Base-by-base conservation (phyloP, 2,888 invertebrate species). In the Ectobius pallidus region DNA sequence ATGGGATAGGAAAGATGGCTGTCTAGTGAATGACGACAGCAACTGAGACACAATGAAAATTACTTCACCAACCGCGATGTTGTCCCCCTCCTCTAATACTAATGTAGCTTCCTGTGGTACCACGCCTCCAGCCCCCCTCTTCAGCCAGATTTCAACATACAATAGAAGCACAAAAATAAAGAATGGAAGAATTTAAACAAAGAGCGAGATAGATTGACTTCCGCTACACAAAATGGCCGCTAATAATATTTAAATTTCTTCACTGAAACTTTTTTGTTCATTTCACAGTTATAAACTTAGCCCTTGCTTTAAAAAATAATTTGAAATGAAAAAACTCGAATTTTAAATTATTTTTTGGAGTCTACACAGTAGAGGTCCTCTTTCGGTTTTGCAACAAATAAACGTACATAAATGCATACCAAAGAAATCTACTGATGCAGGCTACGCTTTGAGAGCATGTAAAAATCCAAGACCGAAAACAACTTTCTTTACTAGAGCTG, bases 11-110 rank as follows among this genome's bases (percentile, higher is more conserved):
- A 30, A 58, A 58, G 30, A 58, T 58, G 30, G 30, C 58, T 30
- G 55, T 27, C 34, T 34, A 27, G 55, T 55, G 55, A 55, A 55
- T 55, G 58, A 58, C 58, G 30, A 58, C 58, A 58, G 25, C 52
- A 52, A 52, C 58, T n/a, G 58, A 58, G 30, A 58, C 58, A 58
- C 58, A 58, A 58, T 55, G 55, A 55, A 55, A 55, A 55, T 55
- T 22, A 55, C 27, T 55, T 55, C 55, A 55, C 55, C 55, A 55
- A 55, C 27, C 55, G 30, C 55, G 55, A 55, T 55, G 18, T 20
- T 18, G 2, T 52, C 52, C 52, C 55, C 55, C 55, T 55, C 27
- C 55, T 27, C 27, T 46, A n/a, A n/a, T n/a, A 4, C 27, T 30
- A 2, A 14, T 58, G 58, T 16, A 22, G 58, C 32, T 58, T 58